A percentile compares a stretch with the other conserved stretches of the same genome.
These are phyloP conservation scores for Anisognathus igniventris DNA, from an alignment of 2,797 vertebrate species.

Conservation along the genomic window DNA sequence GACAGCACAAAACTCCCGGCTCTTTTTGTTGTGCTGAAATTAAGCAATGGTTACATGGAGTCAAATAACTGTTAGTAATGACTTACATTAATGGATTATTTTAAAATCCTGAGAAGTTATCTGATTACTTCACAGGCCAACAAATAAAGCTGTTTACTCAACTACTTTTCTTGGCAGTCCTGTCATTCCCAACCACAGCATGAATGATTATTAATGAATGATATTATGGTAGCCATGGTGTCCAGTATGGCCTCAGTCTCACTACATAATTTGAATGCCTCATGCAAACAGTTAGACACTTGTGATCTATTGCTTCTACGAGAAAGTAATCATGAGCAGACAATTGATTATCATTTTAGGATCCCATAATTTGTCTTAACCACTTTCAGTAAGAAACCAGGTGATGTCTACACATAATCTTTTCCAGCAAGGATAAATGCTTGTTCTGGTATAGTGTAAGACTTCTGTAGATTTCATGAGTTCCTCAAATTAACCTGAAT, in stretches of 20 bases:
- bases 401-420: not conserved
- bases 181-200: not conserved
- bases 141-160: constrained; percentile 26
- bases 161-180: constrained; percentile 5
- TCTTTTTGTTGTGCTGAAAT: not conserved
- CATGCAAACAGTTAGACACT: constrained; percentile 16
- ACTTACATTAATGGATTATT: constrained; percentile 41
- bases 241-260: not conserved
- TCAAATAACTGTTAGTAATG: constrained; percentile 19
- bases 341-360: constrained; percentile 53
- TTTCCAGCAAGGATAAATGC: not conserved
- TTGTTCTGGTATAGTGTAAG: not conserved
- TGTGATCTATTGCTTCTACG: constrained; percentile 46
- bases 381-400: not conserved
- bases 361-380: not conserved
- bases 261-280: constrained; percentile 11
- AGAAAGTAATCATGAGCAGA: constrained; percentile 65
- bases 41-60: not conserved
- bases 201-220: constrained; percentile 3
- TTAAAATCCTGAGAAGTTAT: constrained; percentile 32
- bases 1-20: not conserved
- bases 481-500: not conserved
- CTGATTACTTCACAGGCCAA: constrained; percentile 5
- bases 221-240: not conserved
- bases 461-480: not conserved